Base-by-base conservation (phyloP, 2,113 vertebrate species). In the Cryptoleucopteryx plumbea region DNA sequence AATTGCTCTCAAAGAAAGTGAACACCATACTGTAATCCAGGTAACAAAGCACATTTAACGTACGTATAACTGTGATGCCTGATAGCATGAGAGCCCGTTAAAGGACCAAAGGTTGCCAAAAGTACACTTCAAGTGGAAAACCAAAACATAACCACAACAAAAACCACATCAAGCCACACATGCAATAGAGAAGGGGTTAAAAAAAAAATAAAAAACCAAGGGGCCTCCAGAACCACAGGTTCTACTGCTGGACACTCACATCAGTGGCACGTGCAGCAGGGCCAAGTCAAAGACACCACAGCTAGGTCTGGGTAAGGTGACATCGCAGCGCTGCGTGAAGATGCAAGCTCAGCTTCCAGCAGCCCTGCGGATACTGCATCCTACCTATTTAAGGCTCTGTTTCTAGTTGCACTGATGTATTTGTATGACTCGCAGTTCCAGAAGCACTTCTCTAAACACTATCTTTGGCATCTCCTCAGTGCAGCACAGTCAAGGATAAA, bases 261-360 rank as follows among this genome's bases (percentile, higher is more conserved):
- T 17, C 8, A 14, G 40, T 10, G 23, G 21, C n/a, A 34, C 1
- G 2, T 16, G 23, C 32, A 82, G 52, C 31, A 27, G 25, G 18
- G 53, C 22, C 67, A 72, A 86, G 45, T 31, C 43, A 63, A 71
- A 55, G 29, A 52, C 47, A 66, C 4, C 36, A 16, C 34, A 50
- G 36, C 42, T 19, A 43, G 21, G 17, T 23, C n/a, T 0, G 1
- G 61, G 15, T 25, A 21, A 27, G 19, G 34, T 0, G 0, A 32
- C 13, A 45, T 0, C 4, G 1, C 13, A 86, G 47, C 1, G 2
- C 61, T 36, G 29, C 4, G 22, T 8, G 36, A 36, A 71, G 23
- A 31, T 34, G 22, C 22, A 58, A 65, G 27, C 26, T 36, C 6
- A 2, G 40, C 32, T 21, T 88, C 25, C 52, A 81, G 52, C 74